Conservation (phyloP, 2,888 invertebrate species). For the Conistra vaccinii region DNA sequence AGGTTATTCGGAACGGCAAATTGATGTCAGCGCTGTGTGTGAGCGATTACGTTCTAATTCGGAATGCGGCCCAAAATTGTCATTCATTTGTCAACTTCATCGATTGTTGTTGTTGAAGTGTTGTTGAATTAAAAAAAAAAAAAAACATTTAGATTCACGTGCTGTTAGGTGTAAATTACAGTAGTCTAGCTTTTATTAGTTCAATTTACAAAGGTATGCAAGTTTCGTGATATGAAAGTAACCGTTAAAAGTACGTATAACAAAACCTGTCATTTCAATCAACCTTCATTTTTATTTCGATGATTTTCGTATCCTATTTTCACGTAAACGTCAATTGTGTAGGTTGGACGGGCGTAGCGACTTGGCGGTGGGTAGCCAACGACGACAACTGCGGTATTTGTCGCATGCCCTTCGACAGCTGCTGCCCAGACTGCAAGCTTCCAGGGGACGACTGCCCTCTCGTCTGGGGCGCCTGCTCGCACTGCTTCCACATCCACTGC, state of each 20-base stretch:
- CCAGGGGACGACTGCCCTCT: slow-evolving; percentile 99
- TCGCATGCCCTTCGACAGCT: slow-evolving; percentile 99
- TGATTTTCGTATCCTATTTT: slow-evolving; percentile 24
- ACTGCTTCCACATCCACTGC: slow-evolving; percentile 99
- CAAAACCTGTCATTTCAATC: slow-evolving; percentile 21
- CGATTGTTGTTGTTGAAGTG: slow-evolving; percentile 44
- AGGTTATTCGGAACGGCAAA: too few relatives aligned
- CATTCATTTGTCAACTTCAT: slow-evolving; percentile 21
- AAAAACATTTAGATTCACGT: neutral
- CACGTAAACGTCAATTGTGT: slow-evolving; percentile 53
- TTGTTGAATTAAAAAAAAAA: neutral
- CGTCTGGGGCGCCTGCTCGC: slow-evolving; percentile 99
- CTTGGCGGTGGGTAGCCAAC: slow-evolving; percentile 99
- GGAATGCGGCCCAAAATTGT: too few relatives aligned
- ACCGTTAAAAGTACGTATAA: slow-evolving; percentile 91
- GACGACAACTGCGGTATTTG: slow-evolving; percentile 99
- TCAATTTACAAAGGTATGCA: slow-evolving; percentile 60
- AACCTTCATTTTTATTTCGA: slow-evolving; percentile 35
- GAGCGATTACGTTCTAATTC: too few relatives aligned
- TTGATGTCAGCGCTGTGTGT: too few relatives aligned
- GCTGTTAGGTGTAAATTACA: neutral
- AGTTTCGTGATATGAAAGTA: slow-evolving; percentile 89
- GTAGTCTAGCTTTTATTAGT: neutral
- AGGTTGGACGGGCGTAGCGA: slow-evolving; percentile 98
- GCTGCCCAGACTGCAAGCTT: slow-evolving; percentile 99